Percentiles rank a stretch among this genome's conserved stretches.
These are phyloP conservation scores for Momotus momota DNA, from an alignment of 2,797 vertebrate genomes.

Conservation along the genomic window DNA sequence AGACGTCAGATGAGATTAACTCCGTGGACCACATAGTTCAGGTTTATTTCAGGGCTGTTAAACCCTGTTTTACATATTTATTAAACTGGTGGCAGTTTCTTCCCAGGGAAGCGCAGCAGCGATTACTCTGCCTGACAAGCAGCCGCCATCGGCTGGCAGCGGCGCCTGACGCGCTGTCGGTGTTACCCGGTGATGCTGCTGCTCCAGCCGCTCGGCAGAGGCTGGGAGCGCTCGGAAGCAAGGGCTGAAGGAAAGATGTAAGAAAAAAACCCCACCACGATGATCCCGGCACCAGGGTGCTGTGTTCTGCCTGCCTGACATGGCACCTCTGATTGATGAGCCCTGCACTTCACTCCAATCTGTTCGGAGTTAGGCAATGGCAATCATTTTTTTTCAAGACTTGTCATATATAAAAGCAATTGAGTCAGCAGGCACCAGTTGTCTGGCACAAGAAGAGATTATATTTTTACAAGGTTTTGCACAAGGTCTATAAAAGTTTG, in stretches of 20 bases:
- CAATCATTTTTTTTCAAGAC: conserved; percentile 75
- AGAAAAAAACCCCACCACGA: neutral
- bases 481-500: conserved; percentile 76
- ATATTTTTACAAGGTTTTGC: conserved; percentile 74
- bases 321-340: conserved; percentile 75
- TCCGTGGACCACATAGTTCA: neutral
- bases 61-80: neutral
- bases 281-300: conserved; percentile 17
- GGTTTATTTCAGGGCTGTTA: conserved; percentile 34
- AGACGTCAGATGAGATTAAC: accelerated
- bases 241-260: neutral
- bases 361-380: conserved; percentile 69
- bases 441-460: conserved; percentile 76
- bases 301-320: neutral
- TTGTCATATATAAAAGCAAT: conserved; percentile 81
- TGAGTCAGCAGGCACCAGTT: conserved; percentile 79
- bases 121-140: neutral
- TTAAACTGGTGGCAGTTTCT: neutral
- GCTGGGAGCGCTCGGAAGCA: neutral
- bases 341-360: conserved; percentile 72
- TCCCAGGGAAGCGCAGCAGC: neutral
- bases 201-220: neutral
- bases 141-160: neutral
- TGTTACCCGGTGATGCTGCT: neutral
- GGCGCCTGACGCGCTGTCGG: neutral